Evolutionary conservation across 2,888 invertebrate species (phyloP).

Genomic region (Diarsia dahlii): DNA sequence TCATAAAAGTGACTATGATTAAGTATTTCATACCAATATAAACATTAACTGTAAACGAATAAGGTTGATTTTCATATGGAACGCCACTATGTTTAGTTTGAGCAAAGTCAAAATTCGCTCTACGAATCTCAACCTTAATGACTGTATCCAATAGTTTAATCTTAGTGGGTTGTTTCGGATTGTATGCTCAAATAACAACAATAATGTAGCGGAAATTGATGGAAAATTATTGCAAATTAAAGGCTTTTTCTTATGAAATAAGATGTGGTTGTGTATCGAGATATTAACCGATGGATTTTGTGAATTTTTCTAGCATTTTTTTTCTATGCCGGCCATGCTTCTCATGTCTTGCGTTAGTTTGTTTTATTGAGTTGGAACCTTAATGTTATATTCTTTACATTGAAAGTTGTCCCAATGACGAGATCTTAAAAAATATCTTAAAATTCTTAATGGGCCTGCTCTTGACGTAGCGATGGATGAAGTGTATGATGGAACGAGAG

Average conservation of each 20-base stretch:
- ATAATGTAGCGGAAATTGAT: slow-evolving; percentile 54
- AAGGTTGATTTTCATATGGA: background rate
- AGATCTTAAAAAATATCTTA: too few species aligned
- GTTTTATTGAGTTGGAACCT: slow-evolving; percentile 14
- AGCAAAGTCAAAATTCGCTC: background rate
- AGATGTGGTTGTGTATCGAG: slow-evolving; percentile 84
- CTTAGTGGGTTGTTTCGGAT: slow-evolving; percentile 36
- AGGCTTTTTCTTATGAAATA: slow-evolving; percentile 84
- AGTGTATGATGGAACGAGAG: too few species aligned
- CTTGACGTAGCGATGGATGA: too few species aligned
- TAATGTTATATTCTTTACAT: background rate
- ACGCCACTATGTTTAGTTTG: background rate
- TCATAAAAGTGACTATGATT: background rate
- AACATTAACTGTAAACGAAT: background rate
- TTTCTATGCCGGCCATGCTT: slow-evolving; percentile 62
- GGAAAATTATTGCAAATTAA: slow-evolving; percentile 45
- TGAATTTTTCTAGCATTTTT: slow-evolving; percentile 76
- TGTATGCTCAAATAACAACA: slow-evolving; percentile 63
- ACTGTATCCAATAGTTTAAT: slow-evolving; percentile 14
- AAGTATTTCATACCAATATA: background rate
- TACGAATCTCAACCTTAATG: background rate
- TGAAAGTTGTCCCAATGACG: too few species aligned
- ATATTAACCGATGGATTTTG: slow-evolving; percentile 71
- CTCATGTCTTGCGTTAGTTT: slow-evolving; percentile 47
- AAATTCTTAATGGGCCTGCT: too few species aligned